A percentile compares a stretch with the other conserved stretches of the same genome.
These are phyloP conservation scores for Graptemys geographica DNA, from an alignment of 2,797 vertebrate genomes.

Conservation along the genomic window DNA sequence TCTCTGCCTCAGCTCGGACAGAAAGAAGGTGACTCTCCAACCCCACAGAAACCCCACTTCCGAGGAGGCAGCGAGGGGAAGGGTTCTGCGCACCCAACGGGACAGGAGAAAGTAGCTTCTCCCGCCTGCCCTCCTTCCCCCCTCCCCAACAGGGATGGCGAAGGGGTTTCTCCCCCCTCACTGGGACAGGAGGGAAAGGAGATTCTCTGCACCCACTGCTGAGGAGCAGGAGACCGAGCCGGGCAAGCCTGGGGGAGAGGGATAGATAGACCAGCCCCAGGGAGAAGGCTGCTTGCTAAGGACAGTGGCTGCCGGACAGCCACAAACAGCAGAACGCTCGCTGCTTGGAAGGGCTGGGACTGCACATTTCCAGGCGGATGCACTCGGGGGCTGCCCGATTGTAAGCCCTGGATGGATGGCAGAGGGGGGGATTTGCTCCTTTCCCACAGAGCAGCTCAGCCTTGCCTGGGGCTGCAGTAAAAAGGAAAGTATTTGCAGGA, in stretches of 20 bases:
- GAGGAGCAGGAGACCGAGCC: not conserved
- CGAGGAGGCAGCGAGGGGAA: not conserved
- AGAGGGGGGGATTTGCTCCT: not conserved
- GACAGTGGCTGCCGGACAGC: not conserved
- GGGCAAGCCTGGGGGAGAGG: not conserved
- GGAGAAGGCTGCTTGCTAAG: not conserved
- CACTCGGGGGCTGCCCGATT: not conserved
- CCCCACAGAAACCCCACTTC: not conserved
- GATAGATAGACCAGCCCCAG: not conserved
- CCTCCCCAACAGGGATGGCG: not conserved
- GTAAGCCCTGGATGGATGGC: not conserved
- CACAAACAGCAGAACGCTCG: not conserved
- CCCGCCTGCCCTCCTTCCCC: accelerated
- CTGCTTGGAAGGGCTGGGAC: no score
- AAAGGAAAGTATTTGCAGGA: not conserved
- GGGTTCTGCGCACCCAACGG: not conserved
- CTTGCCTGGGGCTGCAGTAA: not conserved
- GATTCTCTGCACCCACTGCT: not conserved
- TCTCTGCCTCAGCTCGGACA: not conserved
- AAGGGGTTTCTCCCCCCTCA: not conserved
- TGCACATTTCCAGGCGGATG: not conserved
- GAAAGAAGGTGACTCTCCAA: not conserved
- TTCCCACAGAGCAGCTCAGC: not conserved
- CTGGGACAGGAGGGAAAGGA: not conserved
- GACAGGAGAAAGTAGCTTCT: not conserved